Evolutionary conservation across 2,113 vertebrate genomes (phyloP), one percentile per base, ranked within the genome.

Genomic region (Jaculus jaculus): DNA sequence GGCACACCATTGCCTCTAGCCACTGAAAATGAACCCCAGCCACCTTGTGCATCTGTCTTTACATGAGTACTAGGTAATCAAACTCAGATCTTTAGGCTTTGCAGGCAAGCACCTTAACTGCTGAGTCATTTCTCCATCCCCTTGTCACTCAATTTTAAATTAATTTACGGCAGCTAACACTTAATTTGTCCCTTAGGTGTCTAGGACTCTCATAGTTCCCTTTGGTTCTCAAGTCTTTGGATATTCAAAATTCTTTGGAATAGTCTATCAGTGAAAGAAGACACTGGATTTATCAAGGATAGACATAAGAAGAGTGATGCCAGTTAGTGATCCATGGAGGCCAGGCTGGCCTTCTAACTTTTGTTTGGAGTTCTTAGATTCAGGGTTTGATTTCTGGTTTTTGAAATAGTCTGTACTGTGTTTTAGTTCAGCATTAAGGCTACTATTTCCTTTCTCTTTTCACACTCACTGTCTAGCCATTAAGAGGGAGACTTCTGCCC

Each of bases 391-490:
- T 83, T 71, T 30, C n/a, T 87, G 87, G 11, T 84, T 77, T 60
- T 87, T 92, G 16, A 84, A 80, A 90, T 23, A 61, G 39, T 18
- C 20, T 92, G 47, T 51, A 42, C 39, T 92, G 82, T 93, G 37
- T 87, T 93, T 92, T 47, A 73, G 88, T 87, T 73, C 24, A 65
- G 73, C 58, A 74, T 17, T 28, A 84, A 94, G 75, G 5, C 73
- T 92, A 51, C 77, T 32, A 34, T 87, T 94, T 91, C n/a, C 54
- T 85, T 92, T 94, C 54, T 88, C 51, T 83, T 92, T 54, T 93
- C 77, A 37, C 82, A 92, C 54, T 78, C 32, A 37, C 34, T 75
- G 51, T 68, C 51, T 68, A 42, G 69, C 90, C 58, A 90, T 94
- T 85, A 89, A 65, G 65, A 54, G 58, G n/a, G 15, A 87, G 16